phyloP scores from a whole-genome alignment of 2,113 vertebrate species.

The Hassar affinis region DNA sequence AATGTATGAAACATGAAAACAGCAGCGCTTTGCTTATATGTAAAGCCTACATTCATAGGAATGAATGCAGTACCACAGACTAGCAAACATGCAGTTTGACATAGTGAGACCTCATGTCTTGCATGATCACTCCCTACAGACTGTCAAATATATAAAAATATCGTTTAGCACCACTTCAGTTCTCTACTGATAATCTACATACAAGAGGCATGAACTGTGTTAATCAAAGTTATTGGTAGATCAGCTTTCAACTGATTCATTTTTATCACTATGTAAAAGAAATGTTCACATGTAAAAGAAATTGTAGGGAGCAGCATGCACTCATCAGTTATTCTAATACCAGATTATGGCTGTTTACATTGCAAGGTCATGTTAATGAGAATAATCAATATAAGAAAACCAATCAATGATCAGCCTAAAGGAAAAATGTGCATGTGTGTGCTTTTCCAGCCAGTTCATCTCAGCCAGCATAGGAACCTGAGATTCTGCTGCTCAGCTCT shows the following conservation, averaged over 20 bases:
- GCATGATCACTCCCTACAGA: slow-evolving; percentile 41
- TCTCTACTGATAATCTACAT: background rate
- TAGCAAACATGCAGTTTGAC: slow-evolving; percentile 54
- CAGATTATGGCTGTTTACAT: background rate
- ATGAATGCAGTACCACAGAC: slow-evolving; percentile 60
- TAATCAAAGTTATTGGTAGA: background rate
- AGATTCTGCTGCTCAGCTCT: background rate
- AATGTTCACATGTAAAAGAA: background rate
- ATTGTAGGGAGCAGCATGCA: background rate
- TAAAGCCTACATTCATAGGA: slow-evolving; percentile 56
- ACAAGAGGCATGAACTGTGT: background rate
- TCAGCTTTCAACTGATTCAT: background rate
- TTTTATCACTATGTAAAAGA: background rate
- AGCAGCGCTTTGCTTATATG: slow-evolving; percentile 9
- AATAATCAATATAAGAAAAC: background rate
- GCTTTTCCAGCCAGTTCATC: background rate
- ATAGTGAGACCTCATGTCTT: slow-evolving; percentile 44
- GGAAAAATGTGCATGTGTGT: background rate
- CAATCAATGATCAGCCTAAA: background rate
- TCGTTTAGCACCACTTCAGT: slow-evolving; percentile 28
- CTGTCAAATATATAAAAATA: slow-evolving; percentile 23
- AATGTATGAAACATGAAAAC: slow-evolving; percentile 17
- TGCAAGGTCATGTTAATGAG: background rate
- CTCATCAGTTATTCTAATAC: slow-evolving; percentile 2
- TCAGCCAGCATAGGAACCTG: background rate